Conservation (phyloP, 2,888 invertebrate species). For the Cataglyphis cursor region DNA sequence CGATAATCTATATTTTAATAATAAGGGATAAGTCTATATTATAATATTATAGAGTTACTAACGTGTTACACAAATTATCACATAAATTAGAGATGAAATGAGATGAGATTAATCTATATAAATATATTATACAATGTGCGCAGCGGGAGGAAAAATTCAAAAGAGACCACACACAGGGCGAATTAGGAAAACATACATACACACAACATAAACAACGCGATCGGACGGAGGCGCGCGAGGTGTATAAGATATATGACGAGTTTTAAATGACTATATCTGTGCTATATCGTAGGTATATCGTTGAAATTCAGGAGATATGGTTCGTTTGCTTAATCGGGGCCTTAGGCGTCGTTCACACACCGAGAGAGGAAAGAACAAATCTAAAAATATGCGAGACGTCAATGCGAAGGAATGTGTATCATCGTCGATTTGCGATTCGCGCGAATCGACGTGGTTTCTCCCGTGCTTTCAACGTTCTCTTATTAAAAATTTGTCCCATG, state of each 20-base stretch:
- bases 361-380: constrained; percentile 8
- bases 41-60: constrained; percentile 70
- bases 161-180: neutral
- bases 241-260: constrained; percentile 32
- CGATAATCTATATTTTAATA: constrained; percentile 85
- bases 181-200: neutral
- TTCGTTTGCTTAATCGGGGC: constrained; percentile 74
- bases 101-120: constrained; percentile 67
- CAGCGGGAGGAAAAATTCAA: constrained; percentile 19
- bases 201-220: constrained; percentile 17
- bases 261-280: constrained; percentile 57
- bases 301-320: constrained; percentile 63
- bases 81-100: constrained; percentile 62
- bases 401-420: neutral
- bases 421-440: neutral
- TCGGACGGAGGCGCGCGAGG: constrained; percentile 25
- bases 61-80: constrained; percentile 70
- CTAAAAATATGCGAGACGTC: constrained; percentile 3
- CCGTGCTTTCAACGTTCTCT: neutral
- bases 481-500: constrained; percentile 25
- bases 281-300: constrained; percentile 50
- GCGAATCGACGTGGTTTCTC: neutral
- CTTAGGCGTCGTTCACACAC: constrained; percentile 70
- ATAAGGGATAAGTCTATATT: constrained; percentile 78
- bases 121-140: constrained; percentile 62